A percentile compares a stretch with the other conserved stretches of the same genome.
Conservation (phyloP, 2,113 vertebrate genomes). For the Heterotis niloticus region DNA sequence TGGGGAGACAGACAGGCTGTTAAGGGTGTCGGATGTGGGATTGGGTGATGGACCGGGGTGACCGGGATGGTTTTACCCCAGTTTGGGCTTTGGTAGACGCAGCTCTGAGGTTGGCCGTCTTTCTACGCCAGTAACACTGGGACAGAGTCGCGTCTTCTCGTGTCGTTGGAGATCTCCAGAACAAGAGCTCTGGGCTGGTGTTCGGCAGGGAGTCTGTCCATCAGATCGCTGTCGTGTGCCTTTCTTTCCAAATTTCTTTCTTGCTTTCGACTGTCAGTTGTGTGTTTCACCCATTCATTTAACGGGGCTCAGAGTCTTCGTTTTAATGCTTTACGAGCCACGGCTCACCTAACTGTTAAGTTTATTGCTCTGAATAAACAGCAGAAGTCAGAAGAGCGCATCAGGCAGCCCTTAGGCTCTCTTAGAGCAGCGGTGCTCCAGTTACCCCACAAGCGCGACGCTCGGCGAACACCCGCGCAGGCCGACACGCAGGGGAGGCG, state of each 20-base stretch:
- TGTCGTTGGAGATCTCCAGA: too few species aligned
- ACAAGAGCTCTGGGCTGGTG: too few species aligned
- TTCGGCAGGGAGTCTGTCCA: too few species aligned
- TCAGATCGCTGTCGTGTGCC: not conserved
- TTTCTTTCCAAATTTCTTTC: not conserved
- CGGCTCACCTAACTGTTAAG: not conserved
- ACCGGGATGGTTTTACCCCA: not conserved
- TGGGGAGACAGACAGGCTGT: slow-evolving; percentile 16
- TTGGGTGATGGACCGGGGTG: not conserved
- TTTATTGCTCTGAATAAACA: slow-evolving; percentile 14
- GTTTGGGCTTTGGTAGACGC: too few species aligned
- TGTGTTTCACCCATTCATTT: not conserved
- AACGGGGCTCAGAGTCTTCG: not conserved
- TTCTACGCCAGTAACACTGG: too few species aligned
- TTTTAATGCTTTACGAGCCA: not conserved
- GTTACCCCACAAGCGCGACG: not conserved
- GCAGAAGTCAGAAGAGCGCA: not conserved
- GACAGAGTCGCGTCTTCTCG: too few species aligned
- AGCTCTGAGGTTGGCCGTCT: too few species aligned
- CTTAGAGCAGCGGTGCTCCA: not conserved
- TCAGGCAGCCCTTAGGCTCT: not conserved
- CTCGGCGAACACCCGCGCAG: too few species aligned
- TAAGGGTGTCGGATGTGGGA: slow-evolving; percentile 24
- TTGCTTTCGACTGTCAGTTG: not conserved
- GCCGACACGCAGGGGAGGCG: too few species aligned